Conservation (phyloP, 2,888 invertebrate genomes). For the Hemithea aestivaria region DNA sequence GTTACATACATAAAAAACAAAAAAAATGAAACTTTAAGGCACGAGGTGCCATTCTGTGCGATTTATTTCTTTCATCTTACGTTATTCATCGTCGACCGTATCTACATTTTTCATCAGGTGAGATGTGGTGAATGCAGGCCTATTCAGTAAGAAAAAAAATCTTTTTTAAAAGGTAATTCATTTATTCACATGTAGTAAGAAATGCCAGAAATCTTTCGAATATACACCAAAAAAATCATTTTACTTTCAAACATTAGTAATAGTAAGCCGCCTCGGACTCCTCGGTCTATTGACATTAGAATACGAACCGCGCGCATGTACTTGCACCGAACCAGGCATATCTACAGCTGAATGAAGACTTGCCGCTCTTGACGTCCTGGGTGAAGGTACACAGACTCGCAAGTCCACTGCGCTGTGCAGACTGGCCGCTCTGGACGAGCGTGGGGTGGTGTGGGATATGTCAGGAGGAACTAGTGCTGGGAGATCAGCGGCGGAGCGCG, state of each 20-base stretch:
- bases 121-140: no score
- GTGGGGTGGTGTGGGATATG: slow-evolving; percentile 50
- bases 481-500: slow-evolving; percentile 90
- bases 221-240: no score
- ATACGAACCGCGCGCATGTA: slow-evolving; percentile 62
- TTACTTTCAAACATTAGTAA: slow-evolving; percentile 65
- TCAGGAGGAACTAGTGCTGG: slow-evolving; percentile 83
- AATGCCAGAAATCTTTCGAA: no score
- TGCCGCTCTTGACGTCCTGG: slow-evolving; percentile 62
- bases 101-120: no score
- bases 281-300: slow-evolving; percentile 58
- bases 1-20: no score
- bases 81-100: no score
- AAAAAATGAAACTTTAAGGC: no score
- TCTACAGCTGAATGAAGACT: slow-evolving; percentile 66
- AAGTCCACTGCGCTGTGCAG: slow-evolving; percentile 69
- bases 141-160: no score
- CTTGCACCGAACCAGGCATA: slow-evolving; percentile 64
- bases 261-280: slow-evolving; percentile 64
- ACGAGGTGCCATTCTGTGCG: no score
- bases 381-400: slow-evolving; percentile 58
- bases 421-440: slow-evolving; percentile 68
- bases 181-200: no score
- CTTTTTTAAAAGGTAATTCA: no score
- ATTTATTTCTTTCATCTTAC: no score